These are phyloP conservation scores for Ophion obscuratus DNA, from an alignment of 2,888 invertebrate genomes.

Conservation along the genomic window DNA sequence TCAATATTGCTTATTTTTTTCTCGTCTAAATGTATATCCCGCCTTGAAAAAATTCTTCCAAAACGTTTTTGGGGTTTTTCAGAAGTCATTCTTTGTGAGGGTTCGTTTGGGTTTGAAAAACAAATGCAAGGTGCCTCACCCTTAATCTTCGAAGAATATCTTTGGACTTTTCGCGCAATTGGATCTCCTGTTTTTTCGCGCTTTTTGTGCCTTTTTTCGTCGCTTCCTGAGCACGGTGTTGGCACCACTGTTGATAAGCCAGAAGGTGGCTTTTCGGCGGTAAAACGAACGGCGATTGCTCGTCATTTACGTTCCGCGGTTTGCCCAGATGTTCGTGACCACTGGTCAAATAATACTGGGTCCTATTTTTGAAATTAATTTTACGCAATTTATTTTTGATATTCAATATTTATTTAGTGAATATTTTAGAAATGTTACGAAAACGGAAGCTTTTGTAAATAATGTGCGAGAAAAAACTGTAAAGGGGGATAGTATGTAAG, in stretches of 20 bases:
- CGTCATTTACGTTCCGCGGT: constrained; percentile 78
- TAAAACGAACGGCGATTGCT: constrained; percentile 83
- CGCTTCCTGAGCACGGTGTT: constrained; percentile 79
- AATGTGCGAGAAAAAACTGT: no score
- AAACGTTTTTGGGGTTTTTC: constrained; percentile 29
- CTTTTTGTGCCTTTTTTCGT: constrained; percentile 77
- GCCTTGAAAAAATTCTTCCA: neutral
- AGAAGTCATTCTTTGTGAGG: neutral
- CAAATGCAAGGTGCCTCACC: constrained; percentile 76
- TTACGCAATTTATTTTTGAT: neutral
- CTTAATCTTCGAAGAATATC: constrained; percentile 87
- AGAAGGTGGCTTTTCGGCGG: constrained; percentile 83
- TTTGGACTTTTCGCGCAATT: constrained; percentile 79
- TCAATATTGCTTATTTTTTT: no score
- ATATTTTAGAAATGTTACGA: no score
- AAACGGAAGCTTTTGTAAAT: no score
- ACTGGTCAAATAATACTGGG: constrained; percentile 77
- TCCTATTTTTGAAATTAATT: constrained; percentile 62
- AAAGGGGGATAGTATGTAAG: no score
- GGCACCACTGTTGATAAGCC: constrained; percentile 83
- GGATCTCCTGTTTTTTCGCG: constrained; percentile 79
- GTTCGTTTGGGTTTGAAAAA: neutral
- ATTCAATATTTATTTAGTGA: no score
- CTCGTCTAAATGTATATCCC: no score
- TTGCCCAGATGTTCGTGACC: constrained; percentile 74